Evolutionary conservation across 2,888 invertebrate species (phyloP).

Genomic region (Drosophila helvetica): DNA sequence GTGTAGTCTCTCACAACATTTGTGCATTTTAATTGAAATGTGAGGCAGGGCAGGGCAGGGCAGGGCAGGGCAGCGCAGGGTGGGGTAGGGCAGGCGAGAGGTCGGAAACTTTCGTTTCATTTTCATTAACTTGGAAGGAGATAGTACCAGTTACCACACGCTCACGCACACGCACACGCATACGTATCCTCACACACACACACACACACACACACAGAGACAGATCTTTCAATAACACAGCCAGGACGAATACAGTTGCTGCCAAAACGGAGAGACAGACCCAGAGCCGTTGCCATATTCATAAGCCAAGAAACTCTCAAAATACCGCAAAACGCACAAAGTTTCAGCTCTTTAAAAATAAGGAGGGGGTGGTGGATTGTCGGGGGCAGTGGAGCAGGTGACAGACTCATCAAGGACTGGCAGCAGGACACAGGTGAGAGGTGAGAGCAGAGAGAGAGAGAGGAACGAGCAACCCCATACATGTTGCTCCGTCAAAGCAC

Average conservation of each 20-base stretch:
- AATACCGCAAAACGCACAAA: slow-evolving; percentile 25
- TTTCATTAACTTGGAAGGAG: slow-evolving; percentile 30
- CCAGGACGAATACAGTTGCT: slow-evolving; percentile 32
- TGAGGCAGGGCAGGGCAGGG: background rate
- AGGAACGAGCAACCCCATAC: slow-evolving; percentile 7
- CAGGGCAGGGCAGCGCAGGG: background rate
- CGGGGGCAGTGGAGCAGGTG: slow-evolving; percentile 34
- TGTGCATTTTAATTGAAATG: slow-evolving; percentile 29
- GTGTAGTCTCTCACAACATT: background rate
- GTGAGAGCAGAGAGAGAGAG: too few relatives aligned
- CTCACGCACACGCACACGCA: background rate
- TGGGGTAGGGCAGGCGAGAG: background rate
- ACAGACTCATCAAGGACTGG: slow-evolving; percentile 44
- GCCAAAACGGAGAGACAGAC: slow-evolving; percentile 13
- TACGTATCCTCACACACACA: too few relatives aligned
- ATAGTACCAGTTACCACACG: background rate
- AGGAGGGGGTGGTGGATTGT: background rate
- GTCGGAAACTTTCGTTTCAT: background rate
- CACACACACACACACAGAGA: background rate
- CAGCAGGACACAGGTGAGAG: slow-evolving; percentile 8
- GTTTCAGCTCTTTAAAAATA: slow-evolving; percentile 12
- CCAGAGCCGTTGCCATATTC: slow-evolving; percentile 36
- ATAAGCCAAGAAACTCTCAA: slow-evolving; percentile 28
- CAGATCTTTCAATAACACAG: background rate
- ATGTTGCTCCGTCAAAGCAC: slow-evolving; percentile 29